These are phyloP conservation scores for Corythucha ciliata DNA, from an alignment of 2,888 invertebrate genomes.

Conservation along the genomic window DNA sequence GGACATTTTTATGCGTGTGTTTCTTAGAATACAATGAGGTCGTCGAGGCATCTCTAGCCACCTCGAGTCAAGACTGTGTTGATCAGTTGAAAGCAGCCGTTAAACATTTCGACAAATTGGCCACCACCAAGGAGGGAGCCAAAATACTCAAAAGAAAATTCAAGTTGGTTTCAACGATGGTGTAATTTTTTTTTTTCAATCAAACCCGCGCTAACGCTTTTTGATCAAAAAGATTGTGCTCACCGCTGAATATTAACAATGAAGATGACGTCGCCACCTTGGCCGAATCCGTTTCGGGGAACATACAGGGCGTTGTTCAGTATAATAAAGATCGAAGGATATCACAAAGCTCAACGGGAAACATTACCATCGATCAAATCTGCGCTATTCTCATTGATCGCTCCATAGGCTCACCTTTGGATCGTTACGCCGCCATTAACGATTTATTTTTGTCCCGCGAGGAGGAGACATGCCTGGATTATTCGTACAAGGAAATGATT, in stretches of 20 bases:
- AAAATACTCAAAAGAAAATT: slow-evolving; percentile 60
- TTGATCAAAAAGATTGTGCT: slow-evolving; percentile 56
- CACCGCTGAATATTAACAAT: slow-evolving; percentile 55
- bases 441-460: slow-evolving; percentile 54
- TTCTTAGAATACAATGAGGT: slow-evolving; percentile 72
- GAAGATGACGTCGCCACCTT: slow-evolving; percentile 65
- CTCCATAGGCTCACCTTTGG: slow-evolving; percentile 47
- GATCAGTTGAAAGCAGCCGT: slow-evolving; percentile 55
- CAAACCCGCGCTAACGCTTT: not conserved
- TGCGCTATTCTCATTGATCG: slow-evolving; percentile 66
- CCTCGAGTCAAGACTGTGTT: slow-evolving; percentile 60
- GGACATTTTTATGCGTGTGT: too few species aligned
- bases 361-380: slow-evolving; percentile 69
- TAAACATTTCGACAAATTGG: slow-evolving; percentile 53
- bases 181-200: slow-evolving; percentile 1
- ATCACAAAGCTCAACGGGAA: slow-evolving; percentile 44
- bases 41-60: slow-evolving; percentile 62
- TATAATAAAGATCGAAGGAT: slow-evolving; percentile 88
- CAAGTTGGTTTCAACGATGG: slow-evolving; percentile 44
- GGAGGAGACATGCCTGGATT: slow-evolving; percentile 70
- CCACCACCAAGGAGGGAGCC: slow-evolving; percentile 54
- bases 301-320: slow-evolving; percentile 85
- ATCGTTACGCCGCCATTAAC: slow-evolving; percentile 59
- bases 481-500: slow-evolving; percentile 68
- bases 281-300: slow-evolving; percentile 69